Percentiles rank a stretch among this genome's conserved stretches.
Conservation (phyloP, 2,113 vertebrate genomes). For the Balaenoptera acutorostrata region DNA sequence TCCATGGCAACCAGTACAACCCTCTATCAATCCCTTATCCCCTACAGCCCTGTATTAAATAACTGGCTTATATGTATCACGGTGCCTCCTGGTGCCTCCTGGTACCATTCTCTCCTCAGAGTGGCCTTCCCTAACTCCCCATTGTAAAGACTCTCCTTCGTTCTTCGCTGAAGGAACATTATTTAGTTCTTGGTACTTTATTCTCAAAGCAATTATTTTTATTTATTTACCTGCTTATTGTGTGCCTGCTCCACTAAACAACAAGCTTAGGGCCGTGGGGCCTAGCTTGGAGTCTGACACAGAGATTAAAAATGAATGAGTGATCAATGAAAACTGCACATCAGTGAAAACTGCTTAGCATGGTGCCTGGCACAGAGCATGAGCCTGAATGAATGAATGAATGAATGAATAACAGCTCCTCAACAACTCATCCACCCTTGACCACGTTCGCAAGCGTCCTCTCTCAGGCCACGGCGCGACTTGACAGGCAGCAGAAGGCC, state of each 20-base stretch:
- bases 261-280: neutral
- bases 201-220: neutral
- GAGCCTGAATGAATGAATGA: neutral
- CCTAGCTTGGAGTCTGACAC: neutral
- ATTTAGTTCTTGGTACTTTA: neutral
- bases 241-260: neutral
- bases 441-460: neutral
- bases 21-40: no score
- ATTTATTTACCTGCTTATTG: neutral
- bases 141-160: neutral
- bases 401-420: neutral
- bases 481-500: neutral
- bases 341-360: neutral
- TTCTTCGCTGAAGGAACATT: neutral
- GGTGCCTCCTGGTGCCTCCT: no score
- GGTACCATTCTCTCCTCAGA: neutral
- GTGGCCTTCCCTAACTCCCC: neutral
- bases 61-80: neutral
- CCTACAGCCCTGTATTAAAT: neutral
- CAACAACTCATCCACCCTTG: neutral
- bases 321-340: neutral
- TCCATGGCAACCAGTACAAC: neutral
- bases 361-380: neutral
- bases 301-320: neutral
- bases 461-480: neutral